phyloP scores from a whole-genome alignment of 1,140 invertebrate species.

The Eumaeus atala region DNA sequence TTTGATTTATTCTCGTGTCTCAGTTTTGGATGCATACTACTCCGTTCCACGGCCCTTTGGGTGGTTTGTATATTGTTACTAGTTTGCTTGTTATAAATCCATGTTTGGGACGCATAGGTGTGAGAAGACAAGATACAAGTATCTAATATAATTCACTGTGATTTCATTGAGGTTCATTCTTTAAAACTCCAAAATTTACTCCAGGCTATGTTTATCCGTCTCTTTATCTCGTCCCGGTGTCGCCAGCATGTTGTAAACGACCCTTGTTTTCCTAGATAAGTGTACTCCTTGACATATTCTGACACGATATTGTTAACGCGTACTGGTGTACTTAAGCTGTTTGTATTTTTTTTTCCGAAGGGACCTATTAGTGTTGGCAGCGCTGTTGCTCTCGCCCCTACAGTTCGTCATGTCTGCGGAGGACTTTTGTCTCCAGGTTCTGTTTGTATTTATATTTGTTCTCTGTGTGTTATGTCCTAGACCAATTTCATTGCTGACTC shows the following conservation, averaged over 20 bases:
- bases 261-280: slow-evolving; percentile 14
- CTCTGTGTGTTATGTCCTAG: slow-evolving; percentile 17
- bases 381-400: no score
- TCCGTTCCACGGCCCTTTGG: slow-evolving; percentile 25
- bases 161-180: slow-evolving; percentile 12
- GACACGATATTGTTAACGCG: background rate
- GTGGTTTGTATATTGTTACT: slow-evolving; percentile 14
- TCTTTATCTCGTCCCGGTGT: slow-evolving; percentile 1
- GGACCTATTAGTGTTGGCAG: no score
- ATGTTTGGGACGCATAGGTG: slow-evolving; percentile 12
- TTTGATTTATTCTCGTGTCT: background rate
- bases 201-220: slow-evolving; percentile 13
- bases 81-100: slow-evolving; percentile 5
- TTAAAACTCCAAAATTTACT: slow-evolving; percentile 13
- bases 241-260: slow-evolving; percentile 15
- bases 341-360: no score
- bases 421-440: no score
- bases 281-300: slow-evolving; percentile 12
- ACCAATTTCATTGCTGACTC: slow-evolving; percentile 11
- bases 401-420: no score
- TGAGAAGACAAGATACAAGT: slow-evolving; percentile 2
- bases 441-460: no score
- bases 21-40: slow-evolving; percentile 1
- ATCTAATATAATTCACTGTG: slow-evolving; percentile 16
- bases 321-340: slow-evolving; percentile 7